Evolutionary conservation across 2,888 invertebrate genomes (phyloP), one percentile per base, ranked within the genome.

Genomic region (Stenodema calcarata): DNA sequence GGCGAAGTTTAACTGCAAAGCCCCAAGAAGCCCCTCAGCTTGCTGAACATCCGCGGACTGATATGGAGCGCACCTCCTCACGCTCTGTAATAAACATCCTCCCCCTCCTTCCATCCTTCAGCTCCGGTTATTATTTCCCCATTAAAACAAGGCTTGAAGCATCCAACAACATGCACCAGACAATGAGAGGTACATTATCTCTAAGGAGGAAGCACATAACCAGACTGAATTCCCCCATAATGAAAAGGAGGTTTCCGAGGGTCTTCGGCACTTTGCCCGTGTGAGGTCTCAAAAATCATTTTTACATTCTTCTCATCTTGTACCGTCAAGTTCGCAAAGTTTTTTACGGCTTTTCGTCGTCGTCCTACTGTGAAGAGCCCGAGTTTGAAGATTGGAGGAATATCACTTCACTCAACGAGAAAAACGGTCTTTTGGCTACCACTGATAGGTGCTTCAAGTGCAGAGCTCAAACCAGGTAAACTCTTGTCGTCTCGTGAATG

Each of bases 121-220:
- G 62, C 62, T 54, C 35, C 62, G 85, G 85, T 76, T 85, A 85
- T 85, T 85, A 85, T 85, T 85, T 44, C 41, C 85, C 85, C 85
- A 85, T 85, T 85, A 85, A 85, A 85, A 85, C 50, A 14, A 62
- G 23, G 62, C 62, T 62, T 62, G 23, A 62, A 47, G 85, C 85
- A 44, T 47, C 35, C 54, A 82, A 82, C 62, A 23, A 30, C 69
- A 44, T 50, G 50, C 80, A 70, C 41, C 47, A 69, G 76, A 85
- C 85, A 85, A 85, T 85, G 85, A 85, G 85, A 75, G 85, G 76
- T 76, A 76, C 85, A 85, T 85, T 85, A 85, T 76, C 85, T 85
- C 85, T 76, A 85, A 85, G 76, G 85, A 85, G 85, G 85, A 85
- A 85, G 76, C 82, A 82, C 82, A 82, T 82, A 82, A 82, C 82